Evolutionary conservation across 2,797 vertebrate species (phyloP).

Genomic region (Phrynocephalus forsythii): DNA sequence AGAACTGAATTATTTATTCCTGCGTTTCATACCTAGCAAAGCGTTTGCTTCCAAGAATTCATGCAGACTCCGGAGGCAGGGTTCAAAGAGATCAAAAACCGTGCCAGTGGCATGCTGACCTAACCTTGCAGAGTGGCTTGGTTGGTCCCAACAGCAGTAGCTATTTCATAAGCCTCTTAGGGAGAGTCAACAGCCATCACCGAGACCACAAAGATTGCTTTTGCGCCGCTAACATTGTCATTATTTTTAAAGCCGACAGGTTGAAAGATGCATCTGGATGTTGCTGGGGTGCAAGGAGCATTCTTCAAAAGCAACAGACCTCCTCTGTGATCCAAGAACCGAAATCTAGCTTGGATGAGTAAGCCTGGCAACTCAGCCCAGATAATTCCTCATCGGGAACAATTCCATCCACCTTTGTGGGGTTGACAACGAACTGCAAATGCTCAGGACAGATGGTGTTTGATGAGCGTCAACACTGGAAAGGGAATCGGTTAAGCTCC

Average conservation of each 20-base stretch:
- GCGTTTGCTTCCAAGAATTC: no score
- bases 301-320: accelerated
- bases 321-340: background rate
- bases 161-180: background rate
- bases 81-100: background rate
- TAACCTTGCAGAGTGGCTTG: background rate
- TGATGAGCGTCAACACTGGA: background rate
- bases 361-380: background rate
- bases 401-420: no score
- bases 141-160: background rate
- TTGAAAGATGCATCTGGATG: background rate
- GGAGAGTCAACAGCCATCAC: background rate
- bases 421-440: no score
- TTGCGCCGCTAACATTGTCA: accelerated
- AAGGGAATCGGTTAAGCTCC: background rate
- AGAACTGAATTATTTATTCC: no score
- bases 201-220: accelerated
- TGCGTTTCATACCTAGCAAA: no score
- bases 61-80: no score
- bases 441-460: background rate
- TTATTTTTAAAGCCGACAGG: accelerated
- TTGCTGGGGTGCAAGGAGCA: background rate
- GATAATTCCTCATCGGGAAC: no score
- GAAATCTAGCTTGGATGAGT: accelerated
- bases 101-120: background rate